Evolutionary conservation across 1,140 invertebrate species (phyloP), one percentile per base, ranked within the genome.

Genomic region (Thaumatotibia leucotreta): DNA sequence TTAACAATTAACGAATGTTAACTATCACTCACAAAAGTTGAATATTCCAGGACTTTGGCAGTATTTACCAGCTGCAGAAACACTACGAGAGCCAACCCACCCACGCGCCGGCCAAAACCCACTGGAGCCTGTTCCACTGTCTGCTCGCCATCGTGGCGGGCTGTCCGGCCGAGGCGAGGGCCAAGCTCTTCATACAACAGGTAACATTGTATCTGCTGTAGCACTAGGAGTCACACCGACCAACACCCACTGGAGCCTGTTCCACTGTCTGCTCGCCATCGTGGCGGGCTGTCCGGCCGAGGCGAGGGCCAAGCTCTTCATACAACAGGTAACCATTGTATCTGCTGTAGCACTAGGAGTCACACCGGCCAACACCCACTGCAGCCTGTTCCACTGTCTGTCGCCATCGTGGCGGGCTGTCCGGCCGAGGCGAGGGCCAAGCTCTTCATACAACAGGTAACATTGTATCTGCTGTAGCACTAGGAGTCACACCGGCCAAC

Each of bases 81-180:
- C 85, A 88, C 64, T 86, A 88, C 35, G 85, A 88, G 61, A 72
- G 77, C 45, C 76, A 88, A 61, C 83, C 88, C 0, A 82, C 82
- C 1, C 87, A 89, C 20, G 79, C 82, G 67, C 85, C 84, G n/a
- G 76, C 79, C 2, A 81, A 77, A 35, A 73, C 79, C 0, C 86
- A 90, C 74, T 79, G 82, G 5, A 81, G 88, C 62, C 65, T 90
- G 23, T 90, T 88, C 67, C 83, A 86, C 61, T 90, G 88, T 66
- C 72, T 90, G 8, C 62, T 86, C 49, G 79, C 83, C 4, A 86
- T 89, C 31, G 70, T 88, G 11, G 82, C 84, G 45, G 72, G 76
- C 49, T 78, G 79, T 1, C 74, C 82, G 0, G 77, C 80, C 4
- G 73, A 73, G 50, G 74, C 84, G 20, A 69, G 73, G 27, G 75